phyloP scores from a whole-genome alignment of 2,888 invertebrate species.

The Uloborus plumipes region DNA sequence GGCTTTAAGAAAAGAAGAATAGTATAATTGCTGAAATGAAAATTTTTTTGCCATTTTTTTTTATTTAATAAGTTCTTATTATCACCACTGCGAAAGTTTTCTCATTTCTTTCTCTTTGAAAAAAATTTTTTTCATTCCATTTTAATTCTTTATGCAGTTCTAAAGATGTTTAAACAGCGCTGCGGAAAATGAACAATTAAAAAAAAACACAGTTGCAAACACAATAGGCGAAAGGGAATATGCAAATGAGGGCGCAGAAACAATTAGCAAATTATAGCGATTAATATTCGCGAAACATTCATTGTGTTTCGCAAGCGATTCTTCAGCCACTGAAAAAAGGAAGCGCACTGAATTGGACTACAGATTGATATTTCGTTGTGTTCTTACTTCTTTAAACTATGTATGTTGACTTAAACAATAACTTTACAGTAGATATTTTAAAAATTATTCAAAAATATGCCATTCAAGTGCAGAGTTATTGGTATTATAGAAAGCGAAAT shows the following conservation, averaged over 20 bases:
- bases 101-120: conserved; percentile 28
- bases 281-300: conserved; percentile 46
- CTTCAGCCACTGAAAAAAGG: conserved; percentile 19
- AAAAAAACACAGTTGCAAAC: conserved; percentile 12
- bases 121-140: conserved; percentile 18
- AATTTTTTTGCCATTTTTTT: conserved; percentile 24
- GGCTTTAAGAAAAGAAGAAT: conserved; percentile 47
- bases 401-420: too few species aligned
- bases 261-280: conserved; percentile 61
- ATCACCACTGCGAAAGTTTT: conserved; percentile 45
- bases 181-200: conserved; percentile 54
- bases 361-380: too few species aligned
- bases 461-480: too few species aligned
- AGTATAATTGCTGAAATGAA: conserved; percentile 61
- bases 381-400: too few species aligned
- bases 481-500: too few species aligned
- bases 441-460: too few species aligned
- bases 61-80: conserved; percentile 63
- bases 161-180: conserved; percentile 58
- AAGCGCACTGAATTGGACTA: too few species aligned
- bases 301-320: conserved; percentile 20
- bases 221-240: conserved; percentile 52
- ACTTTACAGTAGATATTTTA: too few species aligned
- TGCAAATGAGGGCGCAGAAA: conserved; percentile 54
- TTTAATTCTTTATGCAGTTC: conserved; percentile 44